Evolutionary conservation across 1,140 invertebrate species (phyloP).

Genomic region (Radopholus similis): DNA sequence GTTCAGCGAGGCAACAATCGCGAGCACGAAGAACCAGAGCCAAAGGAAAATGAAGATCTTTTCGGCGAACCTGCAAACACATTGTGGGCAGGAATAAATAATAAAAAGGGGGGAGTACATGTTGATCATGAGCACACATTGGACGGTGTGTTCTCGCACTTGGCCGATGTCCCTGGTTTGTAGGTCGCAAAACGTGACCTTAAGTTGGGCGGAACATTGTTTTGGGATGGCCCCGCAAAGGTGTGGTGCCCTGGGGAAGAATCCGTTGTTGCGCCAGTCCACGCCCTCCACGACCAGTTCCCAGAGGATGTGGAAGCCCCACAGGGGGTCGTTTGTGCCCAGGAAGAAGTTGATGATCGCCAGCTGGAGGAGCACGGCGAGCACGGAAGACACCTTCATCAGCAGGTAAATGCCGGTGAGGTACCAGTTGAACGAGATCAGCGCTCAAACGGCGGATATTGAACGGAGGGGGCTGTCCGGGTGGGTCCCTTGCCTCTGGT

Average conservation of each 20-base stretch:
- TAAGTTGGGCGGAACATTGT: not conserved
- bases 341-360: conserved; percentile 45
- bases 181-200: conserved; percentile 46
- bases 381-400: conserved; percentile 34
- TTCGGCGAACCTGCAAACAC: conserved; percentile 37
- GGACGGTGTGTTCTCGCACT: conserved; percentile 39
- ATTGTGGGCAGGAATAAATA: too few species aligned
- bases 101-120: too few species aligned
- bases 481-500: conserved; percentile 28
- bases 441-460: conserved; percentile 12
- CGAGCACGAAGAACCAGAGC: conserved; percentile 41
- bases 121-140: conserved; percentile 47
- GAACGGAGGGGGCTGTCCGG: not conserved
- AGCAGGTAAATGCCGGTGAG: conserved; percentile 42
- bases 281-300: conserved; percentile 26
- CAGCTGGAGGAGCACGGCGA: conserved; percentile 28
- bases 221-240: not conserved
- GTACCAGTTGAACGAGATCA: conserved; percentile 36
- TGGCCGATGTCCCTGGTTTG: conserved; percentile 45
- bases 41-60: conserved; percentile 48
- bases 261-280: conserved; percentile 42
- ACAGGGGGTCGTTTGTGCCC: conserved; percentile 20
- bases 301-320: conserved; percentile 34
- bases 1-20: conserved; percentile 28
- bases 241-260: conserved; percentile 39